Evolutionary conservation across 30 jellyfish, hydroid and myxozoan species (phyloP).

Genomic region (Cassiopea andromeda): DNA sequence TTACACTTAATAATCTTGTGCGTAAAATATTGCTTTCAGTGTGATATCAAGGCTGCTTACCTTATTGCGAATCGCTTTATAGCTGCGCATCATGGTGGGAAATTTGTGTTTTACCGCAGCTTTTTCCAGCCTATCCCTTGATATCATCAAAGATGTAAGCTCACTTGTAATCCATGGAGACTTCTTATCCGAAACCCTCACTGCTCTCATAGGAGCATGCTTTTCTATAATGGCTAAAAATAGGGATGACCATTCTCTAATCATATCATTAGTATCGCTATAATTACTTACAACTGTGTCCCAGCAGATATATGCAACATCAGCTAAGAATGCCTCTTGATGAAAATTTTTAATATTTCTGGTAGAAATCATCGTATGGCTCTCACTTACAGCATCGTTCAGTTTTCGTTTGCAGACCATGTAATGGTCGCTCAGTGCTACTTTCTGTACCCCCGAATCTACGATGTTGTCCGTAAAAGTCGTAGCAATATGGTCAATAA

Average conservation of each 20-base stretch:
- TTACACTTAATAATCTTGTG: background rate
- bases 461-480: background rate
- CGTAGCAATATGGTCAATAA: constrained; percentile 5
- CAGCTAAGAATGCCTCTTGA: constrained; percentile 10
- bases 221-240: constrained; percentile 10
- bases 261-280: background rate
- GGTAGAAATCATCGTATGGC: constrained; percentile 6
- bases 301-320: constrained; percentile 2
- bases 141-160: background rate
- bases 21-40: background rate
- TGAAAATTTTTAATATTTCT: constrained; percentile 10
- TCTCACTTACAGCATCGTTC: constrained; percentile 10
- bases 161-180: constrained; percentile 20
- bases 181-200: constrained; percentile 34
- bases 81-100: constrained; percentile 16
- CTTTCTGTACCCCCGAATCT: constrained; percentile 33
- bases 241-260: constrained; percentile 11
- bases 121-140: constrained; percentile 24
- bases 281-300: background rate
- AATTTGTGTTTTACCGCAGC: constrained; percentile 5
- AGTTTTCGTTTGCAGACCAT: constrained; percentile 11
- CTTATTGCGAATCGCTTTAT: background rate
- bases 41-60: background rate
- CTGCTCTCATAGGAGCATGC: constrained; percentile 33
- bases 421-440: constrained; percentile 8